A percentile compares a stretch with the other conserved stretches of the same genome.
phyloP scores from a whole-genome alignment of 2,113 vertebrate species.

The Pogona vitticeps region DNA sequence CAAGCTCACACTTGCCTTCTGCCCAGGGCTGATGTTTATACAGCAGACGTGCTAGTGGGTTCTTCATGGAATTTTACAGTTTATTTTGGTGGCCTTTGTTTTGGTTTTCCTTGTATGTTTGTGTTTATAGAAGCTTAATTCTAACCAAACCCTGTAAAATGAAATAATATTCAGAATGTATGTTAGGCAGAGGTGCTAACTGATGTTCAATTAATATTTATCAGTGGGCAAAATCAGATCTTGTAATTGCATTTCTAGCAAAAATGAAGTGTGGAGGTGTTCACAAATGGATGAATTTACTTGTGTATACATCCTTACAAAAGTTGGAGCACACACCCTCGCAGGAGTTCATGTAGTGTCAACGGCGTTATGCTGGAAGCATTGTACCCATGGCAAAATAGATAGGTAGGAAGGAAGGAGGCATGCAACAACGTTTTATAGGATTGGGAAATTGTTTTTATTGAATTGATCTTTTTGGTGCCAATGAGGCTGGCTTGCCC shows the following conservation, averaged over 20 bases:
- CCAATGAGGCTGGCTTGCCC: background rate
- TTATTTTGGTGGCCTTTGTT: background rate
- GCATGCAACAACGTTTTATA: background rate
- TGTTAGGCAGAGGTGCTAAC: background rate
- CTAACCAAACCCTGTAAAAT: background rate
- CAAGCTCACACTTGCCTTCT: background rate
- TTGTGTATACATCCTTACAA: background rate
- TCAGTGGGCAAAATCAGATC: background rate
- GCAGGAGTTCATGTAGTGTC: too few relatives aligned
- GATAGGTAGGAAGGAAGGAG: background rate
- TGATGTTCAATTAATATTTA: background rate
- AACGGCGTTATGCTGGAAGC: background rate
- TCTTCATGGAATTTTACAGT: background rate
- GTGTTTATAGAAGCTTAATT: background rate
- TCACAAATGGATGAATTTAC: background rate
- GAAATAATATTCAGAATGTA: slow-evolving; percentile 4
- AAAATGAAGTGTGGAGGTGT: background rate
- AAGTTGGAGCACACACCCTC: too few relatives aligned
- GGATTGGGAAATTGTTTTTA: background rate
- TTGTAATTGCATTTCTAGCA: background rate
- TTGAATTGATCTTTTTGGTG: background rate
- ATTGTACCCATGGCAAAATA: background rate
- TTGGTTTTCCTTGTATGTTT: background rate
- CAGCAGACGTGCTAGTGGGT: background rate
- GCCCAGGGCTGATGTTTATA: background rate